A percentile compares a stretch with the other conserved stretches of the same genome.
Evolutionary conservation across 2,113 vertebrate species (phyloP).

Genomic region (Cynocephalus volans): DNA sequence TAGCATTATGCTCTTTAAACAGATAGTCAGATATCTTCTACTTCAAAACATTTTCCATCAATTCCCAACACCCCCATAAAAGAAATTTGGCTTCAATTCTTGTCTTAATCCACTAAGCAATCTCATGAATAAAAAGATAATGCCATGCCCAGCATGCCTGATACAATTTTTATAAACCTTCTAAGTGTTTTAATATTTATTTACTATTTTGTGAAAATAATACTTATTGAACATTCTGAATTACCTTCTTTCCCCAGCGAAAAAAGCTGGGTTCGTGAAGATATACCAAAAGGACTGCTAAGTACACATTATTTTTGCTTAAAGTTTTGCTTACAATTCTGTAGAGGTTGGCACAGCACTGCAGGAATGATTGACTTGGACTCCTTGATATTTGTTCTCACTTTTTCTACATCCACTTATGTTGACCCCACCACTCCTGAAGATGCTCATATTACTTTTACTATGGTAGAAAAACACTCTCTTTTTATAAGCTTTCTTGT

Average conservation of each 20-base stretch:
- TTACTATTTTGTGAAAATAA: conserved; percentile 68
- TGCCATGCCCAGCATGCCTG: conserved; percentile 53
- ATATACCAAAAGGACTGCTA: not conserved
- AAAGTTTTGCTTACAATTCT: not conserved
- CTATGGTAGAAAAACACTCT: not conserved
- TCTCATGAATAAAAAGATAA: conserved; percentile 76
- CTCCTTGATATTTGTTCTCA: not conserved
- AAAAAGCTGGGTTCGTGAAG: not conserved
- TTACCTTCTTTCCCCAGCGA: conserved; percentile 1
- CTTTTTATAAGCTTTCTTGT: not conserved
- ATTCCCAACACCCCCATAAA: conserved; percentile 5
- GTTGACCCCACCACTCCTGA: not conserved
- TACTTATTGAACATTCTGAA: conserved; percentile 60
- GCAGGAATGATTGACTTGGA: not conserved
- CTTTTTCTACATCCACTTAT: not conserved
- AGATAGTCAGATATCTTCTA: conserved; percentile 60
- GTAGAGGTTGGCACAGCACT: not conserved
- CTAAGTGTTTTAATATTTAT: conserved; percentile 69
- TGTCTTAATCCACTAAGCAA: conserved; percentile 80
- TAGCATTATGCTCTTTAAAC: conserved; percentile 58
- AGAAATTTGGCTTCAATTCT: conserved; percentile 70
- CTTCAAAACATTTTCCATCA: conserved; percentile 63
- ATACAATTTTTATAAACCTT: conserved; percentile 70
- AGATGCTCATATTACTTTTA: not conserved
- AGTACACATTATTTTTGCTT: not conserved